Conservation (phyloP, 2,888 invertebrate genomes). For the Drosophila phalerata region DNA sequence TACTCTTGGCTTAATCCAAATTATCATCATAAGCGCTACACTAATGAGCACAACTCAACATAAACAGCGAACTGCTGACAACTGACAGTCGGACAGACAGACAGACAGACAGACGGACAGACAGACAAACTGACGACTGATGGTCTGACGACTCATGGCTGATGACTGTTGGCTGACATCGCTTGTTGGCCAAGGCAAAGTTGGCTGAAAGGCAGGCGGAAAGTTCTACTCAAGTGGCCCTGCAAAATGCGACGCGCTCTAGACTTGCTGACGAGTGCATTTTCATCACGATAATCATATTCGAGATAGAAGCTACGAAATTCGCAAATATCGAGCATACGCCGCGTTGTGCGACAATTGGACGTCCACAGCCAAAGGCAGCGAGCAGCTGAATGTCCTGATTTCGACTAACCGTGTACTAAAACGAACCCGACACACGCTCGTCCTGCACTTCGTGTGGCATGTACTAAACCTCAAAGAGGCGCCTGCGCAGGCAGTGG, state of each 20-base stretch:
- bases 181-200: constrained; percentile 48
- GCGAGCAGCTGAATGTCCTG: constrained; percentile 64
- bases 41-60: constrained; percentile 70
- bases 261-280: constrained; percentile 73
- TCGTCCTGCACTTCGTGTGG: constrained; percentile 26
- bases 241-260: constrained; percentile 16
- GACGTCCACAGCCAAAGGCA: constrained; percentile 39
- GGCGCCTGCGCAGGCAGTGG: constrained; percentile 54
- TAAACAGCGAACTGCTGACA: constrained; percentile 51
- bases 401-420: constrained; percentile 37
- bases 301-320: background rate
- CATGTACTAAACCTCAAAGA: constrained; percentile 37
- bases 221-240: constrained; percentile 44
- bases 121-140: constrained; percentile 8
- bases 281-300: constrained; percentile 70
- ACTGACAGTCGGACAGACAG: constrained; percentile 13
- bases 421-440: background rate
- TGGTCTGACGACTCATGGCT: constrained; percentile 7
- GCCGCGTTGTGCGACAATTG: constrained; percentile 28
- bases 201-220: constrained; percentile 37
- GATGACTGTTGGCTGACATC: constrained; percentile 24
- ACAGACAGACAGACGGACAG: constrained; percentile 2
- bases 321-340: constrained; percentile 36
- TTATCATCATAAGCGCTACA: constrained; percentile 71
- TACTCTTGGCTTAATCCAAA: constrained; percentile 52